These are phyloP conservation scores for Mycalesis mineus DNA, from an alignment of 2,888 invertebrate species.

Conservation along the genomic window DNA sequence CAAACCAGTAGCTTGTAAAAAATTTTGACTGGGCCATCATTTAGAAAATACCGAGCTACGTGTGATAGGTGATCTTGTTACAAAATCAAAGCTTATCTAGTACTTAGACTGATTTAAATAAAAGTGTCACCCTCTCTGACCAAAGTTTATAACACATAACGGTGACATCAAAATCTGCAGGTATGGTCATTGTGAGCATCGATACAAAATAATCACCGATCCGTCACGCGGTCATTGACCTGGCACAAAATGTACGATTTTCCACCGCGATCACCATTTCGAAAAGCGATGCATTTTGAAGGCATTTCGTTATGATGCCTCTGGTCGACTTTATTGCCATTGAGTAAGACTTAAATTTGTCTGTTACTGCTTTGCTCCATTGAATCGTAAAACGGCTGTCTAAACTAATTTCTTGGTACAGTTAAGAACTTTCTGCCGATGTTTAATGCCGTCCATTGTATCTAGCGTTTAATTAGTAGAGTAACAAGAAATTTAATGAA, in stretches of 20 bases:
- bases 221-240: constrained; percentile 64
- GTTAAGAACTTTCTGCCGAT: constrained; percentile 6
- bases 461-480: background rate
- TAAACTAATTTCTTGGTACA: constrained; percentile 12
- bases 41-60: no score
- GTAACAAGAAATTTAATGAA: background rate
- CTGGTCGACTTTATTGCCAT: constrained; percentile 34
- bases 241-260: constrained; percentile 66
- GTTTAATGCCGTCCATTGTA: background rate
- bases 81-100: no score
- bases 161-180: constrained; percentile 15
- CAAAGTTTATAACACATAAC: constrained; percentile 11
- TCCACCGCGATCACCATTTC: constrained; percentile 61
- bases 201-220: constrained; percentile 40
- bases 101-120: no score
- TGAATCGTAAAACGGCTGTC: constrained; percentile 8
- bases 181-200: constrained; percentile 37
- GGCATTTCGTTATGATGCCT: background rate
- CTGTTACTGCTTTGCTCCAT: constrained; percentile 13
- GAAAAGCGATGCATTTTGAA: constrained; percentile 52
- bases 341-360: constrained; percentile 35
- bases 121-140: no score
- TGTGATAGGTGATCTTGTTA: no score
- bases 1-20: no score
- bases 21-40: no score